Conservation (phyloP, 2,113 vertebrate genomes). For the Xenopus borealis region DNA sequence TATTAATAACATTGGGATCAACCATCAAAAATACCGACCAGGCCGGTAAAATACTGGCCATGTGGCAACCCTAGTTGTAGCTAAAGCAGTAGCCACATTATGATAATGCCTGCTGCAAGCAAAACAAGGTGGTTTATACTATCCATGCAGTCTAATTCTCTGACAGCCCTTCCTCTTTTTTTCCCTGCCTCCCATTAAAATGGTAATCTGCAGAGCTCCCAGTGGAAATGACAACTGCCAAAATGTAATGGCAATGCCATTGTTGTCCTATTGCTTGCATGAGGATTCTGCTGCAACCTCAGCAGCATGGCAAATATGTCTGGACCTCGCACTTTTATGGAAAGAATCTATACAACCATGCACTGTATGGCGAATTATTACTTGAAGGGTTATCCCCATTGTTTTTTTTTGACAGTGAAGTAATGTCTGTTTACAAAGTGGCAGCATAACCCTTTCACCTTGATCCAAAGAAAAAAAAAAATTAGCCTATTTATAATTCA, state of each 20-base stretch:
- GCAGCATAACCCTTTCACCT: too few species aligned
- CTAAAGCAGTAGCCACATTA: constrained; percentile 14
- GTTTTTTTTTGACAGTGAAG: constrained; percentile 14
- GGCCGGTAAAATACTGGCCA: too few species aligned
- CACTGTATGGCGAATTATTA: constrained; percentile 18
- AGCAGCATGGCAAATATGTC: neutral
- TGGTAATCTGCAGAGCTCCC: constrained; percentile 45
- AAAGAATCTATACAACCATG: neutral
- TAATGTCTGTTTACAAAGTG: neutral
- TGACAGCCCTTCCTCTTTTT: neutral
- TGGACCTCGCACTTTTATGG: neutral
- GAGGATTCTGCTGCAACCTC: constrained; percentile 14
- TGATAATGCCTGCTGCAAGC: constrained; percentile 14
- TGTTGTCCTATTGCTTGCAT: constrained; percentile 6
- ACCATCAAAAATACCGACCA: too few species aligned
- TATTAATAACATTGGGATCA: too few species aligned
- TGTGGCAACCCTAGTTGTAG: too few species aligned
- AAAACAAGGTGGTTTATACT: too few species aligned
- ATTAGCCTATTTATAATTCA: neutral
- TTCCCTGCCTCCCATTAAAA: constrained; percentile 24
- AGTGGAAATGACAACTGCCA: constrained; percentile 26
- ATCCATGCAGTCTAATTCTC: neutral
- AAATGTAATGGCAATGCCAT: constrained; percentile 31
- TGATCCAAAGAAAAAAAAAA: too few species aligned
- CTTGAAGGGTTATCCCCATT: neutral